A percentile compares a stretch with the other conserved stretches of the same genome.
Evolutionary conservation across 2,888 invertebrate genomes (phyloP).

Genomic region (Pantelozetes paolii): DNA sequence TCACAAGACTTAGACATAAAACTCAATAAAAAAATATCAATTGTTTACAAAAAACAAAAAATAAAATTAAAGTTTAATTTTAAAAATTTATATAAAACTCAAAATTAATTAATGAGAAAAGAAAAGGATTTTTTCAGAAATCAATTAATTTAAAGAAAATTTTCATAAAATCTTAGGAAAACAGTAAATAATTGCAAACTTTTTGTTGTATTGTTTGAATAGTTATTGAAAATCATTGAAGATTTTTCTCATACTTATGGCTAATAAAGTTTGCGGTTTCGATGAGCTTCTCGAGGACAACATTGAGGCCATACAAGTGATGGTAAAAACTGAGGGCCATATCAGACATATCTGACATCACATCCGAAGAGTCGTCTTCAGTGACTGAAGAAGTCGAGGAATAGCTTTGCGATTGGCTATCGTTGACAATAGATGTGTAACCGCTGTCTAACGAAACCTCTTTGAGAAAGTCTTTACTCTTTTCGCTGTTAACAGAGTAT

Average conservation of each 20-base stretch:
- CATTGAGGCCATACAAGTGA: constrained; percentile 15
- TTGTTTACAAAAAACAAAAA: too few relatives aligned
- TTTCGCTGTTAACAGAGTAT: background rate
- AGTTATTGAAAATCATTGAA: background rate
- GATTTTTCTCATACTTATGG: constrained; percentile 26
- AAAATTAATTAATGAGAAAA: too few relatives aligned
- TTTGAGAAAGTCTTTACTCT: background rate
- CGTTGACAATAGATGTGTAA: background rate
- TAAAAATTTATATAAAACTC: too few relatives aligned
- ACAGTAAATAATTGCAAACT: too few relatives aligned
- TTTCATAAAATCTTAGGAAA: too few relatives aligned
- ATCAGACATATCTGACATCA: constrained; percentile 12
- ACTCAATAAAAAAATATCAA: too few relatives aligned
- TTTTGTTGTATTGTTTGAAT: too few relatives aligned
- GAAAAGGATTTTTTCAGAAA: too few relatives aligned
- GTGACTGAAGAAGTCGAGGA: background rate
- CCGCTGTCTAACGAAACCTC: constrained; percentile 2
- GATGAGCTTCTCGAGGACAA: background rate
- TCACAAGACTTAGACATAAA: too few relatives aligned
- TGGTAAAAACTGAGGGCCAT: constrained; percentile 28
- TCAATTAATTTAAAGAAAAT: too few relatives aligned
- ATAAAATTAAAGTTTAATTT: too few relatives aligned
- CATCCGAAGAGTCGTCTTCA: background rate
- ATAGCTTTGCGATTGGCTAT: background rate
- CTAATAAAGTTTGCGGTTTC: constrained; percentile 20